Percentiles rank a stretch among this genome's conserved stretches.
Conservation (phyloP, 2,113 vertebrate genomes). For the Diglossa brunneiventris region DNA sequence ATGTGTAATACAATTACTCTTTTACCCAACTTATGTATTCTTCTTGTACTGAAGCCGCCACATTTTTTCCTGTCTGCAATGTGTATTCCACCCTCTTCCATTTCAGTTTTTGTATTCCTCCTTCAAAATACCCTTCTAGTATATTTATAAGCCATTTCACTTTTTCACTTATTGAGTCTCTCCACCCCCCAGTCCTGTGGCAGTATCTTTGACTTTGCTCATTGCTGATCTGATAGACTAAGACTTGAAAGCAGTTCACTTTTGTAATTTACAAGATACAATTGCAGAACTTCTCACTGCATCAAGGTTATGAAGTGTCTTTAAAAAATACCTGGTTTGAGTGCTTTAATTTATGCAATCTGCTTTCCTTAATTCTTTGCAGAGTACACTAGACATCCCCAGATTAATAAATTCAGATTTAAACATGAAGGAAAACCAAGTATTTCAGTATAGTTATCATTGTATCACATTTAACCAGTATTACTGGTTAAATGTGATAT, state of each 20-base stretch:
- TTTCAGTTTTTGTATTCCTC: not conserved
- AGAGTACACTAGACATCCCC: not conserved
- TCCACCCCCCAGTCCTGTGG: not conserved
- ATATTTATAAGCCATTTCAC: not conserved
- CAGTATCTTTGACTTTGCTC: not conserved
- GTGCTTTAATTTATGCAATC: not conserved
- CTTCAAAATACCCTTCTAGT: not conserved
- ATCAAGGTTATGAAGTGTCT: not conserved
- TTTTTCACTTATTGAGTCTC: fast-evolving
- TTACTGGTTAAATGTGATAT: too few relatives aligned
- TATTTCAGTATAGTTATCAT: not conserved
- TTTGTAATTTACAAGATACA: not conserved
- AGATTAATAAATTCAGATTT: not conserved
- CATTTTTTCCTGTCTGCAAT: not conserved
- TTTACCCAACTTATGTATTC: not conserved
- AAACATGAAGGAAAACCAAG: not conserved
- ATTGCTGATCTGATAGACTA: not conserved
- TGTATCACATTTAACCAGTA: not conserved
- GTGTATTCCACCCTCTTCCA: not conserved
- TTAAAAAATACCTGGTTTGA: not conserved
- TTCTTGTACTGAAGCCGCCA: not conserved
- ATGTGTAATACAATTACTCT: not conserved
- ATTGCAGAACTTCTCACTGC: not conserved
- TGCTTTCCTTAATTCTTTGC: not conserved
- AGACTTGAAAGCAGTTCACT: not conserved